These are phyloP conservation scores for Lagopus muta DNA, from an alignment of 2,113 vertebrate genomes.

Conservation along the genomic window DNA sequence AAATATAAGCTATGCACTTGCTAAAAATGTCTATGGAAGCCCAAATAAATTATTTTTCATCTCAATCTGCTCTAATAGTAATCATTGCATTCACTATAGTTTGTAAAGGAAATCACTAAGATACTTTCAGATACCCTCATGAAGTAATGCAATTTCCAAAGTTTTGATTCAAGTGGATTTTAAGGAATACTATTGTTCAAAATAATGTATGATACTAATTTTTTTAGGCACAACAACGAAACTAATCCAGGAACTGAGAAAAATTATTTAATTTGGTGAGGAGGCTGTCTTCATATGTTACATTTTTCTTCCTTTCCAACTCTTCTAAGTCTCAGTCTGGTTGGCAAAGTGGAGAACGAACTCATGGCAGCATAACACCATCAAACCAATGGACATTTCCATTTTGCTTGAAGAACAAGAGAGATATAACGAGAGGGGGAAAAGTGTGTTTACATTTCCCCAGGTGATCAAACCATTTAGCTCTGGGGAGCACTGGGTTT, in stretches of 20 bases:
- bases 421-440: conserved; percentile 11
- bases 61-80: not conserved
- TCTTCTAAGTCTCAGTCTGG: fast-evolving
- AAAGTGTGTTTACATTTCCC: conserved; percentile 35
- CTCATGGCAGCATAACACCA: not conserved
- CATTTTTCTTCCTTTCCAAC: not conserved
- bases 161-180: not conserved
- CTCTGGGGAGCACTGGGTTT: not conserved
- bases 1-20: not conserved
- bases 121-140: not conserved
- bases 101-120: not conserved
- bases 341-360: not conserved
- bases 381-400: not conserved
- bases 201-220: not conserved
- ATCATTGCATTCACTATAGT: not conserved
- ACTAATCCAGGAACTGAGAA: not conserved
- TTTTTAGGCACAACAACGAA: not conserved
- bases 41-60: not conserved
- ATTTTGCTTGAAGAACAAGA: conserved; percentile 24
- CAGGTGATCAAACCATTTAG: not conserved
- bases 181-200: not conserved
- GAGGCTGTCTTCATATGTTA: not conserved
- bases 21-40: not conserved
- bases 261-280: not conserved
- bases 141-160: not conserved